Conservation (phyloP, 2,113 vertebrate genomes). For the Rhineura floridana region DNA sequence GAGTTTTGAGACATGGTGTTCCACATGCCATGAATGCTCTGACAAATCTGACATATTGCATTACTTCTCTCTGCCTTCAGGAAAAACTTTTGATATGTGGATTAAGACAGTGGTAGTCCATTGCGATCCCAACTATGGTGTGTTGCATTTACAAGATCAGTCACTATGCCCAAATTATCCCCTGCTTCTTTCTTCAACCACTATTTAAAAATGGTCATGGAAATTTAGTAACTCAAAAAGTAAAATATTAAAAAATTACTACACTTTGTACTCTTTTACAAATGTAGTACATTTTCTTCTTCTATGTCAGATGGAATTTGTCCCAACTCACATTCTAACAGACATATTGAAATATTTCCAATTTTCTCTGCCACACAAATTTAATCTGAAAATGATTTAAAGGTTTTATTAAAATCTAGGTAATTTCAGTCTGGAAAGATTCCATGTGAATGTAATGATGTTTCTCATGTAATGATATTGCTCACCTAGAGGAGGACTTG, state of each 20-base stretch:
- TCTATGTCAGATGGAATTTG: slow-evolving; percentile 5
- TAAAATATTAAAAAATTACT: not conserved
- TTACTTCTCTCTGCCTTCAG: not conserved
- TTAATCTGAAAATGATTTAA: slow-evolving; percentile 49
- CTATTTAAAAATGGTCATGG: not conserved
- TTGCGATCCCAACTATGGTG: not conserved
- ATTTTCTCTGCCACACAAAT: slow-evolving; percentile 54
- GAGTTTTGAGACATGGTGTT: not conserved
- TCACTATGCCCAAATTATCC: not conserved
- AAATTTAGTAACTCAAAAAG: not conserved
- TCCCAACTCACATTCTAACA: fast-evolving
- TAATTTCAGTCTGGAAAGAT: slow-evolving; percentile 68
- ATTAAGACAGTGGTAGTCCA: not conserved
- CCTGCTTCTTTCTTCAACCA: not conserved
- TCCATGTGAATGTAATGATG: not conserved
- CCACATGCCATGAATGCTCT: not conserved
- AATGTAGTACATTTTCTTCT: not conserved
- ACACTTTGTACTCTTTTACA: not conserved
- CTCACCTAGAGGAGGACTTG: not conserved
- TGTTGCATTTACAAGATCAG: not conserved
- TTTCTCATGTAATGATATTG: too few relatives aligned
- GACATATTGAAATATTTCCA: slow-evolving; percentile 60
- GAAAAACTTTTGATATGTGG: not conserved
- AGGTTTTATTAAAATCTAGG: slow-evolving; percentile 63
- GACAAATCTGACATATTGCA: not conserved